Base-by-base conservation (phyloP, 1,140 invertebrate genomes). In the Apis dorsata region DNA sequence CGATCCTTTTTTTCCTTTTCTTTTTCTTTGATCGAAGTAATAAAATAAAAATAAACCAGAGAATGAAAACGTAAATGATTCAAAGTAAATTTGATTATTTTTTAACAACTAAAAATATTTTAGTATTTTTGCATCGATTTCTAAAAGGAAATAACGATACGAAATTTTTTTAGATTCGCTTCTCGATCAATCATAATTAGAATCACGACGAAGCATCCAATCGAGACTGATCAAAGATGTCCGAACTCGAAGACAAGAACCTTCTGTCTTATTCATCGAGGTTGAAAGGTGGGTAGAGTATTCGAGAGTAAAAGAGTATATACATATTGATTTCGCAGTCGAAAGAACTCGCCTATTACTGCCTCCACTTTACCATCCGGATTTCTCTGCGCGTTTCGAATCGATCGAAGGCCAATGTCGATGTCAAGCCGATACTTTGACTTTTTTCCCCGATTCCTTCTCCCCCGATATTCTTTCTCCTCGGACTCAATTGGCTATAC, bases 111-210 rank as follows among this genome's bases (percentile, higher is more conserved):
- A 34, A 34, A 34, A 34, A 34, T 34, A 34, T 34, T 34, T 34
- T 34, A 34, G 3, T 28, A 28, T 28, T 28, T 28, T 2, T 28
- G 28, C 28, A 2, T 28, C 28, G 28, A 28, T 28, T 28, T 28
- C 28, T 11, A 1, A 62, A 19, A 53, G 44, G 65, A 60, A 82
- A 85, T 84, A 88, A 51, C 83, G 83, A 84, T 86, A 81, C 66
- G 51, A 55, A 17, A 83, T 69, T 70, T 83, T 85, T 84, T 68
- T 24, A 72, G 60, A 81, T 63, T 53, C 24, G 74, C 81, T 87
- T 57, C 83, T 90, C 88, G 86, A 91, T 91, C 91, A 91, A 91
- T 91, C 89, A 87, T 90, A 84, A 87, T 88, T 71, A 75, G 78
- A 86, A 86, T 88, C 81, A 63, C 81, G 86, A 79, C 73, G 63